A percentile compares a stretch with the other conserved stretches of the same genome.
Conservation (phyloP, 2,113 vertebrate species). For the Ammodytes marinus region DNA sequence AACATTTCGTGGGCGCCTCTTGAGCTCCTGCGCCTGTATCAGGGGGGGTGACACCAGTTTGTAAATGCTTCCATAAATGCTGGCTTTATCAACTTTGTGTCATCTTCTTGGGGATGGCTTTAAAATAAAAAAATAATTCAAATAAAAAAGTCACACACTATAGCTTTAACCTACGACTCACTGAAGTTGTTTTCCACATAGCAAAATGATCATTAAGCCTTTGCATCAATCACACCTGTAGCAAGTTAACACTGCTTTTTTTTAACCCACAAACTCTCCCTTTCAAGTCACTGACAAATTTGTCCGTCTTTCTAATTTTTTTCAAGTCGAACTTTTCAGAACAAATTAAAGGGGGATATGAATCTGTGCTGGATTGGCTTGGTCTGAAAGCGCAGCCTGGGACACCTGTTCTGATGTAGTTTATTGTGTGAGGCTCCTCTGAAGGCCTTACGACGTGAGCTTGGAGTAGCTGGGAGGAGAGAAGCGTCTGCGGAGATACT, state of each 20-base stretch:
- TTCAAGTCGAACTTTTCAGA: conserved; percentile 15
- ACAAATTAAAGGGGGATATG: conserved; percentile 38
- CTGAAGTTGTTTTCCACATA: conserved; percentile 10
- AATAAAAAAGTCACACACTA: too few relatives aligned
- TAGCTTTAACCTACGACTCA: background rate
- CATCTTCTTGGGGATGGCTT: too few relatives aligned
- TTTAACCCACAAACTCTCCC: conserved; percentile 8
- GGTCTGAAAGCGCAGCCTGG: conserved; percentile 25
- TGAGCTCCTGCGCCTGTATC: too few relatives aligned
- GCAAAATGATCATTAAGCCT: conserved; percentile 12
- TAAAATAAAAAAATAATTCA: too few relatives aligned
- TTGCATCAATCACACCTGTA: conserved; percentile 50
- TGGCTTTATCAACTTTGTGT: too few relatives aligned
- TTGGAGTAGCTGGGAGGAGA: conserved; percentile 98
- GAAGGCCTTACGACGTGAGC: conserved; percentile 88
- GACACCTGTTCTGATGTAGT: background rate
- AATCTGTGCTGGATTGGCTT: conserved; percentile 31
- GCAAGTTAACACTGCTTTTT: conserved; percentile 19
- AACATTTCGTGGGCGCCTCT: too few relatives aligned
- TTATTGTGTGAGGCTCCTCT: background rate
- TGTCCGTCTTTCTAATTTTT: background rate
- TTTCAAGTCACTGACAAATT: background rate
- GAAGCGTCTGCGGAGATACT: conserved; percentile 96
- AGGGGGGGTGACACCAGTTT: too few relatives aligned
- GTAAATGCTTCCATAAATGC: too few relatives aligned